Percentiles rank a stretch among this genome's conserved stretches.
Conservation (phyloP, 1,140 invertebrate genomes). For the Bombus sibiricus region DNA sequence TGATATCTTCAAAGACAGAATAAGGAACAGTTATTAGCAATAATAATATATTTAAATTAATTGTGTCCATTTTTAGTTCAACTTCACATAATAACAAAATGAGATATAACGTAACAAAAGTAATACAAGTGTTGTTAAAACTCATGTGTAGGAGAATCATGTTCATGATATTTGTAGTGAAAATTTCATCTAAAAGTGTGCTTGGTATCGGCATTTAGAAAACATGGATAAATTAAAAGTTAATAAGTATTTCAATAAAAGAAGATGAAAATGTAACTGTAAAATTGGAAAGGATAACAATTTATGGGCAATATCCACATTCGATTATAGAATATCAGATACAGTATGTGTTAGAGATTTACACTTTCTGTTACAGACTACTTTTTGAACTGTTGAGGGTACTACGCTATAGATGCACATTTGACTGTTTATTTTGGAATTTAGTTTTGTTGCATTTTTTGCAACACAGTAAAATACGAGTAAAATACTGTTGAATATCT, state of each 20-base stretch:
- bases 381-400: not conserved
- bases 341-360: too few relatives aligned
- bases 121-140: not conserved
- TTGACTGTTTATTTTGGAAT: not conserved
- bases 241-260: not conserved
- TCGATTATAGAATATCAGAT: not conserved
- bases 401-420: not conserved
- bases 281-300: not conserved
- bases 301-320: not conserved
- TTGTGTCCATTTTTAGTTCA: not conserved
- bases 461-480: slow-evolving; percentile 49
- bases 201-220: not conserved
- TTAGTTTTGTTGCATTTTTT: slow-evolving; percentile 14
- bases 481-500: slow-evolving; percentile 55
- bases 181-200: too few relatives aligned
- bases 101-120: not conserved
- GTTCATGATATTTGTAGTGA: not conserved
- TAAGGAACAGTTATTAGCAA: not conserved
- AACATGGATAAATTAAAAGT: not conserved
- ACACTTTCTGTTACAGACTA: not conserved
- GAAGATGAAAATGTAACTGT: not conserved
- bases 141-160: not conserved
- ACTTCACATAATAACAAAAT: not conserved
- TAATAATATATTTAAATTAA: not conserved
- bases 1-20: not conserved